Percentiles rank a stretch among this genome's conserved stretches.
phyloP scores from a whole-genome alignment of 2,797 vertebrate genomes.

The Lutjanus campechanus region DNA sequence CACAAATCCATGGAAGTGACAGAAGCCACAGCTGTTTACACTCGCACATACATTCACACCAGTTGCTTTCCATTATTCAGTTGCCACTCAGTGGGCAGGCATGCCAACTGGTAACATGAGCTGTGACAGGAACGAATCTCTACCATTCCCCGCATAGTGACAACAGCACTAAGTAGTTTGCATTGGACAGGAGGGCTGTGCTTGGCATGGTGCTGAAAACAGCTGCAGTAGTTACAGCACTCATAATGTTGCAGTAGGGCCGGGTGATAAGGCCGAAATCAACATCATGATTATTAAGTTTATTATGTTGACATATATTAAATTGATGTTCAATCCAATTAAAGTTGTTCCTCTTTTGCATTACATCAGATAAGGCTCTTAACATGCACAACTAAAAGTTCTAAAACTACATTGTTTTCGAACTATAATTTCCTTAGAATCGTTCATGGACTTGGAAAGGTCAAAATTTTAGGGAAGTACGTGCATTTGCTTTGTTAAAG shows the following conservation, averaged over 20 bases:
- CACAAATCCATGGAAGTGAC: constrained; percentile 3
- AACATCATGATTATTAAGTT: neutral
- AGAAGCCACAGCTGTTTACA: constrained; percentile 10
- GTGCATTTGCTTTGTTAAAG: neutral
- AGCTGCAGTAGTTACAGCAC: constrained; percentile 6
- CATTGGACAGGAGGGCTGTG: constrained; percentile 14
- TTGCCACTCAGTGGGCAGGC: constrained; percentile 47
- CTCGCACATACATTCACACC: constrained; percentile 20
- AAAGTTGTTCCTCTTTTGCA: neutral
- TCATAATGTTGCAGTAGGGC: neutral
- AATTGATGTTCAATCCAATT: neutral
- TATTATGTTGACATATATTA: neutral
- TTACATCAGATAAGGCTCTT: neutral
- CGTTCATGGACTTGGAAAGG: no score
- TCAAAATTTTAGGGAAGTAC: no score
- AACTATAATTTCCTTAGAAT: no score
- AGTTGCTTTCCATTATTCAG: constrained; percentile 69
- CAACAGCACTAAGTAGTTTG: constrained; percentile 32
- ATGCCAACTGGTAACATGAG: constrained; percentile 58
- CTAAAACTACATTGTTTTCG: no score
- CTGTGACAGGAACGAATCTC: constrained; percentile 33
- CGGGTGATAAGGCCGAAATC: neutral
- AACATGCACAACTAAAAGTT: no score
- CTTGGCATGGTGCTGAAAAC: constrained; percentile 36
- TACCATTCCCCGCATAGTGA: constrained; percentile 39